phyloP scores from a whole-genome alignment of 2,888 invertebrate genomes.

The Limnephilus auricula region DNA sequence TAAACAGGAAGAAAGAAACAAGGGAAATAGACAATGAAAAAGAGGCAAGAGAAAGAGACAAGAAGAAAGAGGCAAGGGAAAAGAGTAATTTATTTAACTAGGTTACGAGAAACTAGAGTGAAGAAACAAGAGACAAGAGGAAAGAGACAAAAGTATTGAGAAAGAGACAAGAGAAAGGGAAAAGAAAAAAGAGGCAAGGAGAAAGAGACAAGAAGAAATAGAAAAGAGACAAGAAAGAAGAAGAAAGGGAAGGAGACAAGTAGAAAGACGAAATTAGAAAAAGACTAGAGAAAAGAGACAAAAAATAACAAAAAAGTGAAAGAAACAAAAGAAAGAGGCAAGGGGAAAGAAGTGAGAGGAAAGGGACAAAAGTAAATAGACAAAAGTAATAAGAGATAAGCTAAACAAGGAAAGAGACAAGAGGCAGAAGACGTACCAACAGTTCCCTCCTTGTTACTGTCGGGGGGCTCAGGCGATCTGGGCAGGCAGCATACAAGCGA shows the following conservation, averaged over 20 bases:
- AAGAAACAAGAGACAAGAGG: background rate
- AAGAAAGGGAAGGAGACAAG: no score
- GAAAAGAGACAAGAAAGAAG: background rate
- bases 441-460: background rate
- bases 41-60: background rate
- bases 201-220: background rate
- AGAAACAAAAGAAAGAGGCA: background rate
- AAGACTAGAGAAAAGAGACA: background rate
- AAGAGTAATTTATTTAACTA: background rate
- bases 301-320: background rate
- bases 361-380: background rate
- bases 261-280: no score
- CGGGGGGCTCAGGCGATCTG: background rate
- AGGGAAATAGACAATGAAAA: background rate
- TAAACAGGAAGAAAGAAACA: background rate
- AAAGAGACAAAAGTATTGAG: background rate
- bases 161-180: background rate
- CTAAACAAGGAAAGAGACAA: background rate
- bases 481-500: background rate
- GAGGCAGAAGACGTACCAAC: background rate
- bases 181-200: background rate
- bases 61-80: slow-evolving; percentile 12
- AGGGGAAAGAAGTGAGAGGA: background rate
- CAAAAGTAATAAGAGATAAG: background rate
- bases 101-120: background rate